Conservation (phyloP, 2,888 invertebrate species). For the Caenorhabditis angaria region DNA sequence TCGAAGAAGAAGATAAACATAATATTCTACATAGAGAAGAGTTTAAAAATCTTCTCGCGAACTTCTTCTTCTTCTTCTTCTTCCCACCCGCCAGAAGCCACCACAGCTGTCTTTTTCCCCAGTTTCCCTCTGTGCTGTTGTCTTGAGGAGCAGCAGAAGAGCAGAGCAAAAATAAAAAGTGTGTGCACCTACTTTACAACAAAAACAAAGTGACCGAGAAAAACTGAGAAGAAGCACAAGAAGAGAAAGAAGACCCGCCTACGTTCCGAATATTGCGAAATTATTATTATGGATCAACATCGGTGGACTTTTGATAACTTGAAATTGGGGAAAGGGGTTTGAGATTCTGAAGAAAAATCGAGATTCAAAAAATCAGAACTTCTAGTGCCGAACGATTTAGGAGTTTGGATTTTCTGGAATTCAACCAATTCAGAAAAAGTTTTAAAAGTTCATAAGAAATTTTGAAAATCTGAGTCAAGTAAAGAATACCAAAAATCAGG, state of each 20-base stretch:
- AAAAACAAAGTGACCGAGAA: background rate
- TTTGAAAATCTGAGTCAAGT: too few species aligned
- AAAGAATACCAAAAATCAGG: too few species aligned
- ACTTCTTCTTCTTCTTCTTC: too few species aligned
- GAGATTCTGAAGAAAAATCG: background rate
- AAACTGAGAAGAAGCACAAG: too few species aligned
- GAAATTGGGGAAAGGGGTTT: background rate
- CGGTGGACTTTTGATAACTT: too few species aligned
- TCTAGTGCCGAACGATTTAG: too few species aligned
- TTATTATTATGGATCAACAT: background rate
- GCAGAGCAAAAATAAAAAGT: background rate
- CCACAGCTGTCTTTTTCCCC: background rate
- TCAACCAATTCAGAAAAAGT: too few species aligned
- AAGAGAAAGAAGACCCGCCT: background rate
- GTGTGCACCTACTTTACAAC: constrained; percentile 1
- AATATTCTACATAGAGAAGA: background rate
- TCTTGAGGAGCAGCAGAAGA: background rate
- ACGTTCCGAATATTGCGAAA: constrained; percentile 2
- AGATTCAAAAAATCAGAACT: too few species aligned
- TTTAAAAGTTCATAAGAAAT: too few species aligned
- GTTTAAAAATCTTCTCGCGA: background rate
- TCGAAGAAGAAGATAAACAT: too few species aligned
- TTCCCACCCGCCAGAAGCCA: background rate
- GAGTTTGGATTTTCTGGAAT: too few species aligned
- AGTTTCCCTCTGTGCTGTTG: too few species aligned